A percentile compares a stretch with the other conserved stretches of the same genome.
phyloP scores from a whole-genome alignment of 2,888 invertebrate genomes.

The Calliphora vomitoria region DNA sequence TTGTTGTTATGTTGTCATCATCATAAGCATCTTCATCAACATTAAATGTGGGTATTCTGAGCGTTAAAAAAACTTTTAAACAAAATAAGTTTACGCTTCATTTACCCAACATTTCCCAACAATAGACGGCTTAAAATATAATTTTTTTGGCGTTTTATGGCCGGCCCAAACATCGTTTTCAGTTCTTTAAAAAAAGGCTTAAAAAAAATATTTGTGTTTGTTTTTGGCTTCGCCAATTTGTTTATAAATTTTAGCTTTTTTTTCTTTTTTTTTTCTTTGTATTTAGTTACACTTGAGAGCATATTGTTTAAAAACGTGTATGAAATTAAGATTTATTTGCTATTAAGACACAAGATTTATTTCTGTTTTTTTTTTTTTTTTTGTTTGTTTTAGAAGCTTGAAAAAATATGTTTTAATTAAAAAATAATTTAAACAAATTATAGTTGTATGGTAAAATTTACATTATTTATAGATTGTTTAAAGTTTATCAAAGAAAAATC shows the following conservation, averaged over 20 bases:
- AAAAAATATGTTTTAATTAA: constrained; percentile 4
- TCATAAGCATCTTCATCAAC: constrained; percentile 7
- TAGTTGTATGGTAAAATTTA: neutral
- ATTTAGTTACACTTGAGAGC: constrained; percentile 57
- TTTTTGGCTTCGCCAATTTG: neutral
- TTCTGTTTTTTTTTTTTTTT: neutral
- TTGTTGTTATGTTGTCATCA: constrained; percentile 24
- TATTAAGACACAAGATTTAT: constrained; percentile 40
- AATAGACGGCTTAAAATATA: constrained; percentile 6
- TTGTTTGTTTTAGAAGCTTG: neutral
- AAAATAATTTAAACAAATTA: constrained; percentile 1
- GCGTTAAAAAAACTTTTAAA: constrained; percentile 12
- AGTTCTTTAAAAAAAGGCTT: neutral
- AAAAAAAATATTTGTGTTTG: neutral
- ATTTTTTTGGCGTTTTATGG: neutral
- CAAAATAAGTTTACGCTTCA: constrained; percentile 13
- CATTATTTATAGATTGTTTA: neutral
- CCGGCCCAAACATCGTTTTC: neutral
- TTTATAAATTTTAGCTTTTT: constrained; percentile 15
- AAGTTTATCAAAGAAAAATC: too few species aligned
- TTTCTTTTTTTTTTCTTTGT: constrained; percentile 5
- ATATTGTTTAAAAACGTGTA: constrained; percentile 37
- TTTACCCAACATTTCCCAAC: constrained; percentile 21
- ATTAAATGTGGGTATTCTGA: constrained; percentile 3
- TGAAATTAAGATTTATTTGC: constrained; percentile 42